Evolutionary conservation across 1,140 invertebrate species (phyloP).

Genomic region (Caerostris darwini): DNA sequence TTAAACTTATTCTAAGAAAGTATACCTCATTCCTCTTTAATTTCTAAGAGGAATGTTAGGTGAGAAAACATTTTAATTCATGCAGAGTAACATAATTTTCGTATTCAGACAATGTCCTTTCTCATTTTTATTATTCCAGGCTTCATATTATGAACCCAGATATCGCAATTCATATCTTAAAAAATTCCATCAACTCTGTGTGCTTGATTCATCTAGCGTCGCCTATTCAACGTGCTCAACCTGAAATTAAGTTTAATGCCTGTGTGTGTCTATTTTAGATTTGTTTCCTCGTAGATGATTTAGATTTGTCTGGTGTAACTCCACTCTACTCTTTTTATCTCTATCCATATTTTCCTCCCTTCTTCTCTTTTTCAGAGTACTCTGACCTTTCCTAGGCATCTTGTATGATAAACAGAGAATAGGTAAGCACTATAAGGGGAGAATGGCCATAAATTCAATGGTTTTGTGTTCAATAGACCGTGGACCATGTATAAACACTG

Average conservation of each 20-base stretch:
- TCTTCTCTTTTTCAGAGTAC: constrained; percentile 45
- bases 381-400: constrained; percentile 58
- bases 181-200: background rate
- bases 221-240: background rate
- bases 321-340: constrained; percentile 19
- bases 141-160: background rate
- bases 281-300: background rate
- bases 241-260: background rate
- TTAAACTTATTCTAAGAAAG: too few relatives aligned
- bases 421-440: constrained; percentile 9
- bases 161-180: background rate
- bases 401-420: constrained; percentile 67
- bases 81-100: background rate
- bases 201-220: background rate
- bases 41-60: too few relatives aligned
- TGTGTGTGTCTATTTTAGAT: background rate
- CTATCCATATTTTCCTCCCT: background rate
- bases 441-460: constrained; percentile 69
- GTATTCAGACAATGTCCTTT: background rate
- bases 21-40: too few relatives aligned
- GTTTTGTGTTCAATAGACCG: constrained; percentile 74
- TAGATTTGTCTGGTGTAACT: background rate
- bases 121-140: background rate
- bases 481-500: constrained; percentile 71
- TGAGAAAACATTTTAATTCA: too few relatives aligned